Base-by-base conservation (phyloP, 2,888 invertebrate species). In the Cryptus armator region DNA sequence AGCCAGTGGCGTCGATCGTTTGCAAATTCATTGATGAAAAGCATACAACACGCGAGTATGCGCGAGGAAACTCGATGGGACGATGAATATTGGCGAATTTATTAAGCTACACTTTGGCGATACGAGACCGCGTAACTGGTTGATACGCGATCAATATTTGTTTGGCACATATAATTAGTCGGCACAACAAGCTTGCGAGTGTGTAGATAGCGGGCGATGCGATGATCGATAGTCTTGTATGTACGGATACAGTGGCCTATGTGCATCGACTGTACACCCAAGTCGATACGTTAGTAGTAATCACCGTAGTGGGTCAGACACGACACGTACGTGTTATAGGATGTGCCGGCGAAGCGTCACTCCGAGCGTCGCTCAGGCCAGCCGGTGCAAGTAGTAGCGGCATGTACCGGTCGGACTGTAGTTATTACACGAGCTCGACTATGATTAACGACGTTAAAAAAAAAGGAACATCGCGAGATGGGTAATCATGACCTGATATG, bases 131-230 rank as follows among this genome's bases (percentile, higher is more conserved):
- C 68, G 59, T 56, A 79, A 79, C 76, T 62, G 83, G 67, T 81
- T 81, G 76, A 86, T 83, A 83, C 62, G 68, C 83, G 75, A 78
- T 78, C 83, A 79, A 83, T 83, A 78, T 84, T 84, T 80, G 85
- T 80, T 75, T 71, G 81, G 81, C 78, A 81, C 81, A 84, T 78
- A 84, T 83, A 85, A 86, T 86, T 86, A 86, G 83, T 67, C 62
- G 79, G 76, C 56, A 56, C 66, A 80, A 56, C 81, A 72, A 51
- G 81, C 68, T 43, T 72, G 59, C 51, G 64, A 62, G 24, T 62
- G 14, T 62, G 62, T 62, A 62, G 29, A 62, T 32, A 32, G 32
- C 32, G 29, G 32, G 32, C 2, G n/a, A 62, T 32, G 29, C 12
- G 32, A 29, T 5, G 12, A 2, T 6, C 32, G 32, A 62, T 29